Conservation (phyloP, 2,888 invertebrate species). For the Cephus rjabovi region DNA sequence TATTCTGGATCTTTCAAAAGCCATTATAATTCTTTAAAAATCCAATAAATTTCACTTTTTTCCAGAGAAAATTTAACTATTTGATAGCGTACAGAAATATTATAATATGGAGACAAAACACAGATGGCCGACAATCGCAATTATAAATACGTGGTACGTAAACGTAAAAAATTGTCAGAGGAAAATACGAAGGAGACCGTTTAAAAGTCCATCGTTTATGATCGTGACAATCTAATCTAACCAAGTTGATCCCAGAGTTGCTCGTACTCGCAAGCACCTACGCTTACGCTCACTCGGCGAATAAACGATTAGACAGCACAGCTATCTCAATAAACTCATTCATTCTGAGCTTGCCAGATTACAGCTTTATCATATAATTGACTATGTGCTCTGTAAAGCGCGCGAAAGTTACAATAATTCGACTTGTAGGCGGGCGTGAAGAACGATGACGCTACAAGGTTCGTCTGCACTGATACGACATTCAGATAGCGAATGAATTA, state of each 20-base stretch:
- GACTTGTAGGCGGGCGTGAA: background rate
- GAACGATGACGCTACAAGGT: background rate
- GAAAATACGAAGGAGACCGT: background rate
- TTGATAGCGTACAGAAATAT: background rate
- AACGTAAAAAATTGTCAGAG: background rate
- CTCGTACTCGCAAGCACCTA: background rate
- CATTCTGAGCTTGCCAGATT: background rate
- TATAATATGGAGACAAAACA: background rate
- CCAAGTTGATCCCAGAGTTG: background rate
- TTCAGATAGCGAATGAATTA: background rate
- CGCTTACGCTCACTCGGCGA: background rate
- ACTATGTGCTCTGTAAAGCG: background rate
- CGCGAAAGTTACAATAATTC: background rate
- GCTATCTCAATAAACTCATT: background rate
- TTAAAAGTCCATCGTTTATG: background rate
- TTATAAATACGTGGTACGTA: background rate
- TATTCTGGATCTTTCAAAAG: background rate
- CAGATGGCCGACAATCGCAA: background rate
- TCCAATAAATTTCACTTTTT: background rate
- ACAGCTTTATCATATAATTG: background rate
- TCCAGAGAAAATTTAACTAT: background rate
- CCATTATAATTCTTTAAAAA: background rate
- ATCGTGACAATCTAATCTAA: background rate
- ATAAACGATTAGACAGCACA: background rate
- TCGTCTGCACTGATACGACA: background rate